Percentiles rank a stretch among this genome's conserved stretches.
phyloP scores from a whole-genome alignment of 2,888 invertebrate genomes.

The Tortrix viridana region DNA sequence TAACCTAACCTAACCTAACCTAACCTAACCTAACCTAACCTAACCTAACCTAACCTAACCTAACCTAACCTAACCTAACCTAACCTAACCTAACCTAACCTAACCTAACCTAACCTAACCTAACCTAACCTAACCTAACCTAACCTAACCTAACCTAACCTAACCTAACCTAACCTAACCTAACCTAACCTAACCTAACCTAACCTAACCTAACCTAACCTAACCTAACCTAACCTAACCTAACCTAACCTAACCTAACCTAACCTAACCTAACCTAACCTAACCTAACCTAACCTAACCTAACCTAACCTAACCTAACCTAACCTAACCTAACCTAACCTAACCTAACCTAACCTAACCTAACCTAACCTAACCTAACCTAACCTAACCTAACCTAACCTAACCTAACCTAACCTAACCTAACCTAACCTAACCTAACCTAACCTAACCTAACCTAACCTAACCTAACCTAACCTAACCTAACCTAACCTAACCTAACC shows the following conservation, averaged over 20 bases:
- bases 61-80: slow-evolving; percentile 11
- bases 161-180: slow-evolving; percentile 11
- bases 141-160: slow-evolving; percentile 11
- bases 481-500: slow-evolving; percentile 11
- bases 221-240: slow-evolving; percentile 11
- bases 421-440: slow-evolving; percentile 11
- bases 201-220: slow-evolving; percentile 11
- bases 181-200: slow-evolving; percentile 11
- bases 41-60: slow-evolving; percentile 2
- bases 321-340: slow-evolving; percentile 11
- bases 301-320: slow-evolving; percentile 11
- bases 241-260: slow-evolving; percentile 11
- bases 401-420: slow-evolving; percentile 11
- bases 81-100: slow-evolving; percentile 11
- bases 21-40: slow-evolving; percentile 11
- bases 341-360: slow-evolving; percentile 11
- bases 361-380: slow-evolving; percentile 11
- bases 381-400: slow-evolving; percentile 11
- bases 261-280: slow-evolving; percentile 11
- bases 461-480: slow-evolving; percentile 11
- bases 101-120: slow-evolving; percentile 11
- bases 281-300: slow-evolving; percentile 1
- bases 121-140: slow-evolving; percentile 11
- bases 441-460: slow-evolving; percentile 11
- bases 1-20: slow-evolving; percentile 11